Evolutionary conservation across 2,888 invertebrate genomes (phyloP).

Genomic region (Diplolepis rosae): DNA sequence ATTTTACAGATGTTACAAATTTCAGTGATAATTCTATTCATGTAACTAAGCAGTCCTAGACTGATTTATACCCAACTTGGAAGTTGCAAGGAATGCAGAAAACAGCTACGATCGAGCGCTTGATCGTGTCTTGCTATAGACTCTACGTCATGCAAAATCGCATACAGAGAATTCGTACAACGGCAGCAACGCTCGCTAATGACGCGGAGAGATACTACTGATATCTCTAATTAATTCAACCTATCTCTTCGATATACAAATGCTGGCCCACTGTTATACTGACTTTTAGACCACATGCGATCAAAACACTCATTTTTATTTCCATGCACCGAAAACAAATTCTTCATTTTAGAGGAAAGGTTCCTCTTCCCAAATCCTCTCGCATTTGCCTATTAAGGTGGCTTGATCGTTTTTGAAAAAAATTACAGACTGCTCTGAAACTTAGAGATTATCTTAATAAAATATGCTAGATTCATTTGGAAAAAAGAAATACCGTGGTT

Average conservation of each 20-base stretch:
- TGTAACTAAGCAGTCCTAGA: not conserved
- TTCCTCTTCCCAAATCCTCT: too few species aligned
- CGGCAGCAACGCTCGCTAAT: slow-evolving; percentile 69
- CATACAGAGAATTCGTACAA: slow-evolving; percentile 57
- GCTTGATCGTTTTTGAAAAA: too few species aligned
- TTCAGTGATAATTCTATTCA: too few species aligned
- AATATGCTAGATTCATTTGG: too few species aligned
- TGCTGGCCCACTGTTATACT: slow-evolving; percentile 50
- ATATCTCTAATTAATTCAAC: slow-evolving; percentile 73
- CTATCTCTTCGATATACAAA: slow-evolving; percentile 71
- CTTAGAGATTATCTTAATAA: too few species aligned
- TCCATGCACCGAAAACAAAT: too few species aligned
- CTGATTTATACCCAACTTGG: not conserved
- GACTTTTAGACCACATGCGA: not conserved
- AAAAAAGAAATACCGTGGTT: too few species aligned
- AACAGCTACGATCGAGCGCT: slow-evolving; percentile 29
- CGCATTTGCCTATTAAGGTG: too few species aligned
- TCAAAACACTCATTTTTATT: not conserved
- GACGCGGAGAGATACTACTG: slow-evolving; percentile 70
- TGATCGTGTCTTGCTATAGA: slow-evolving; percentile 53
- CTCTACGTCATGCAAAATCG: slow-evolving; percentile 64
- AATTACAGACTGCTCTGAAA: too few species aligned
- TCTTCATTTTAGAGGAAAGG: too few species aligned
- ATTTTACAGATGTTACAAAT: slow-evolving; percentile 13
- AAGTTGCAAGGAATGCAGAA: not conserved